Base-by-base conservation (phyloP, 2,797 vertebrate species). In the Coreius guichenoti region DNA sequence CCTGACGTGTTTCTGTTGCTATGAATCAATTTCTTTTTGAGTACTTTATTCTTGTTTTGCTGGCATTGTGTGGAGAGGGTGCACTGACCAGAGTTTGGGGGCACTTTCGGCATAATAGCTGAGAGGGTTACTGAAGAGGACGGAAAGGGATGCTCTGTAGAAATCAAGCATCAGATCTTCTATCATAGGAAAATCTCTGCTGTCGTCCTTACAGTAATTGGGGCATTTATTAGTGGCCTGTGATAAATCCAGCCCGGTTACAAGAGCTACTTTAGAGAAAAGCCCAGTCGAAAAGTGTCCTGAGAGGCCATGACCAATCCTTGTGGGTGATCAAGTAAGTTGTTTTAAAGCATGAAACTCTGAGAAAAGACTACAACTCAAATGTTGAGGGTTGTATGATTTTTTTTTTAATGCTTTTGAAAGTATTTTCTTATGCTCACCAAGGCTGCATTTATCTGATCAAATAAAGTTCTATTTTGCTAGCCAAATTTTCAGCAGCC, bases 1-100 rank as follows among this genome's bases (percentile, higher is more conserved):
- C 95, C 94, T 95, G 93, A 94, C 92, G 93, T 92, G 93, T 95
- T 95, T 94, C 92, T 93, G 91, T 92, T 91, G 91, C 93, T 93
- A 93, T 93, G 92, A 95, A 95, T 94, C 93, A 91, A 94, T 94
- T 95, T 94, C 93, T 68, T 93, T 94, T 93, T 90, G 88, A 95
- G 93, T 92, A 92, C 93, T 94, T 94, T 93, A 94, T 94, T 94
- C 90, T 91, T 72, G 90, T 91, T 92, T 88, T 90, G 92, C 89
- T 86, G 67, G 87, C 89, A 86, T 87, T 85, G 88, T 93, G 91
- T 91, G 92, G 87, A 87, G 91, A 90, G 92, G 43, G 91, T 94
- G 92, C 90, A 80, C 89, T 89, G 89, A 90, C 90, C 90, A 89
- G 89, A 94, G 93, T 93, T 91, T 89, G 89, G 51, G 88, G 89